phyloP scores from a whole-genome alignment of 1,140 invertebrate genomes.

The Formica exsecta region DNA sequence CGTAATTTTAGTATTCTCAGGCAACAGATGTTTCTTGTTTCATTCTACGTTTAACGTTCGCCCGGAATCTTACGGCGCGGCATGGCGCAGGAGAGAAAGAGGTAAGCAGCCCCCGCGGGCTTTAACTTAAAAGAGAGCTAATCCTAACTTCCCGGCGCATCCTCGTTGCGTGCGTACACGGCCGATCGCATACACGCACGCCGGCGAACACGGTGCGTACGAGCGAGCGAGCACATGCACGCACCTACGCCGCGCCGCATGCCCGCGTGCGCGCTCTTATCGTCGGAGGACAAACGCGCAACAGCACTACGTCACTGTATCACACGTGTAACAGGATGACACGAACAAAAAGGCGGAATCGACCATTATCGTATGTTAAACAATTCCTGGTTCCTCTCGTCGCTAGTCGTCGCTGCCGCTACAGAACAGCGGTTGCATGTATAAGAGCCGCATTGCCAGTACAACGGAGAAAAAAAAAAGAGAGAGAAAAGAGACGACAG shows the following conservation, averaged over 20 bases:
- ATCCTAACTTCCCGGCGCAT: constrained; percentile 57
- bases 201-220: constrained; percentile 15
- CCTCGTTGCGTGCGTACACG: constrained; percentile 51
- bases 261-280: constrained; percentile 45
- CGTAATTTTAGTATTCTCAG: constrained; percentile 54
- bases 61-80: constrained; percentile 46
- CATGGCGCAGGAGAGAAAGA: constrained; percentile 17
- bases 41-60: constrained; percentile 29
- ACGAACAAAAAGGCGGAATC: constrained; percentile 52
- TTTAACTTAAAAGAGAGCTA: constrained; percentile 61
- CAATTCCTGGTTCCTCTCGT: constrained; percentile 58
- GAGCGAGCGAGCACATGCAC: constrained; percentile 8
- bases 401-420: constrained; percentile 47
- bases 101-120: constrained; percentile 52
- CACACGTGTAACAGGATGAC: constrained; percentile 48
- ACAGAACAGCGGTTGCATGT: constrained; percentile 46
- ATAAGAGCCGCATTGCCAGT: neutral
- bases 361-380: constrained; percentile 72
- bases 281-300: constrained; percentile 50
- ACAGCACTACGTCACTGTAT: constrained; percentile 56
- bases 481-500: neutral
- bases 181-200: neutral
- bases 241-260: constrained; percentile 45
- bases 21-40: constrained; percentile 62
- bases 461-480: neutral